Percentiles rank a stretch among this genome's conserved stretches.
phyloP scores from a whole-genome alignment of 2,113 vertebrate genomes.

The Indicator maculatus region DNA sequence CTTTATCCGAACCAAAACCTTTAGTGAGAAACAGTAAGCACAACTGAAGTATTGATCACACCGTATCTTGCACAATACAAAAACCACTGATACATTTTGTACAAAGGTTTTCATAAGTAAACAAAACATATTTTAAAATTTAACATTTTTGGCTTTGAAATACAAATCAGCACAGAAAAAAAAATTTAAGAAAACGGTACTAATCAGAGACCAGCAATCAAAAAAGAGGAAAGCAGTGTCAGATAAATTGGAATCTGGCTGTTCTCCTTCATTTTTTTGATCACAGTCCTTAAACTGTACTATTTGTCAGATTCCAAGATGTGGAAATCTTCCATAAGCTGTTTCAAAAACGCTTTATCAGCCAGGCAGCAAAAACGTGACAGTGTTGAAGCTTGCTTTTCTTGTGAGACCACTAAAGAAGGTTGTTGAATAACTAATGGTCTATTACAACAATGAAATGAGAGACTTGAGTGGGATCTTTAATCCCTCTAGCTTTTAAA shows the following conservation, averaged over 20 bases:
- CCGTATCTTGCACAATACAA: rapidly evolving
- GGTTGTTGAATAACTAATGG: slow-evolving; percentile 63
- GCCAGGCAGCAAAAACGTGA: slow-evolving; percentile 32
- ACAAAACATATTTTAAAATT: background rate
- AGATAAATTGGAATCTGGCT: background rate
- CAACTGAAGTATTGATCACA: background rate
- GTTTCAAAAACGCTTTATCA: slow-evolving; percentile 38
- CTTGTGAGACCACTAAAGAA: slow-evolving; percentile 64
- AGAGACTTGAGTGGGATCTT: slow-evolving; percentile 40
- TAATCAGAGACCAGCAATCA: background rate
- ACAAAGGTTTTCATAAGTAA: background rate
- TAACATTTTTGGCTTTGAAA: background rate
- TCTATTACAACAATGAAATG: slow-evolving; percentile 38
- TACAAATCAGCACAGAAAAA: background rate
- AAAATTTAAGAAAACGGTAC: background rate
- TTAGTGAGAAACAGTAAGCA: background rate
- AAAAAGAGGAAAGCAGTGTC: background rate
- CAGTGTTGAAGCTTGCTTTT: slow-evolving; percentile 14
- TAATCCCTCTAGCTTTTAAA: slow-evolving; percentile 46
- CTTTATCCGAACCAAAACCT: background rate
- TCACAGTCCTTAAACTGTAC: background rate
- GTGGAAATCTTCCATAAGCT: background rate
- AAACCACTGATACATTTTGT: background rate
- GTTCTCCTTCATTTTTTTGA: background rate
- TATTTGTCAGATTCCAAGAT: background rate